Conservation (phyloP, 2,113 vertebrate species). For the Thryonomys swinderianus region DNA sequence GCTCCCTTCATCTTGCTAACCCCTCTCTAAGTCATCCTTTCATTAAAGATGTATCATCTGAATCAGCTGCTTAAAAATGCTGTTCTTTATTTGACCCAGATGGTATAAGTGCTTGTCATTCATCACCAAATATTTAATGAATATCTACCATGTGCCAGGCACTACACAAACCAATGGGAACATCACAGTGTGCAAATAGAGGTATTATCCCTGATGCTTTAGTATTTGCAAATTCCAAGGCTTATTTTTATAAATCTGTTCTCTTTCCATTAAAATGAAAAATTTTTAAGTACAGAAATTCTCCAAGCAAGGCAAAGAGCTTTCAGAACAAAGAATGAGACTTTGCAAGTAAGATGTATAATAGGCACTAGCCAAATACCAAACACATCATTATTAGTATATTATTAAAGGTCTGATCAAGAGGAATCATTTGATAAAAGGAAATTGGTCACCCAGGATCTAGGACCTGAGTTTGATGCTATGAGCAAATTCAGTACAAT, state of each 20-base stretch:
- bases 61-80: background rate
- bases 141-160: background rate
- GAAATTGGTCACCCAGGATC: background rate
- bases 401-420: background rate
- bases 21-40: background rate
- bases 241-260: conserved; percentile 42
- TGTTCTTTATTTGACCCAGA: background rate
- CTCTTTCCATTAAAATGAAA: background rate
- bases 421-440: background rate
- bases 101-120: background rate
- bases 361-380: background rate
- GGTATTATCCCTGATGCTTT: background rate
- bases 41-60: background rate
- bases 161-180: background rate
- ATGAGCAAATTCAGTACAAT: background rate
- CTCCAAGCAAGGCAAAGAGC: background rate
- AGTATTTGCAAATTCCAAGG: background rate
- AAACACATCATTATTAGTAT: background rate
- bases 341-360: background rate
- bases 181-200: background rate
- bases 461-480: background rate
- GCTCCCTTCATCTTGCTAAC: background rate
- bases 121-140: background rate
- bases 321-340: background rate
- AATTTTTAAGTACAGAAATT: background rate